These are phyloP conservation scores for Rhamnusium bicolor DNA, from an alignment of 2,888 invertebrate species.

Conservation along the genomic window DNA sequence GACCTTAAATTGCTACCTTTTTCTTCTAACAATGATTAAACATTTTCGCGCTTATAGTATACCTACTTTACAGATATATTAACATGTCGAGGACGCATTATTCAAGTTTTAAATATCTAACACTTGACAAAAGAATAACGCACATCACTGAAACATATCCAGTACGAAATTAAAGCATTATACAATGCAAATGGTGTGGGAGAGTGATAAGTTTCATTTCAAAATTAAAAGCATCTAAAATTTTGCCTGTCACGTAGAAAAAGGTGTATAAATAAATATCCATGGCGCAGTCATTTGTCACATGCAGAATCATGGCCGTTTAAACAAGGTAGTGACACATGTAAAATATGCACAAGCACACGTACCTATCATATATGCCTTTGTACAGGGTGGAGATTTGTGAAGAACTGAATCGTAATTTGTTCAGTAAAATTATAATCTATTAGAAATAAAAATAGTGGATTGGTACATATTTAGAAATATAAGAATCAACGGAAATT, in stretches of 20 bases:
- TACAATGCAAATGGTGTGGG: neutral
- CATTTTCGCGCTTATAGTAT: too few species aligned
- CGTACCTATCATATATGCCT: conserved; percentile 53
- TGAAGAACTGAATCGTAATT: neutral
- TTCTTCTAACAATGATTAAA: too few species aligned
- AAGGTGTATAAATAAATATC: conserved; percentile 59
- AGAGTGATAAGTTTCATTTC: conserved; percentile 22
- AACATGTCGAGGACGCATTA: too few species aligned
- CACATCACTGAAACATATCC: neutral
- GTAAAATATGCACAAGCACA: conserved; percentile 68
- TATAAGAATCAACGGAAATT: too few species aligned
- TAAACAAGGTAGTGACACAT: conserved; percentile 67
- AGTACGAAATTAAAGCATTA: neutral
- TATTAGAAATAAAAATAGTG: too few species aligned
- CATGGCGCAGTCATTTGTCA: conserved; percentile 61
- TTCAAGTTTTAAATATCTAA: too few species aligned
- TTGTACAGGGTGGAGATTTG: conserved; percentile 5
- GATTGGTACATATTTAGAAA: too few species aligned
- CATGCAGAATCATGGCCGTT: conserved; percentile 64
- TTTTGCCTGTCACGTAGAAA: conserved; percentile 42
- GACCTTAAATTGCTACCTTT: too few species aligned
- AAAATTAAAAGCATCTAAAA: conserved; percentile 39
- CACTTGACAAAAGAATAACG: too few species aligned
- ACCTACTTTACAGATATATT: too few species aligned
- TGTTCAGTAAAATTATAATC: too few species aligned